Base-by-base conservation (phyloP, 2,113 vertebrate species). In the Muntiacus muntjak region DNA sequence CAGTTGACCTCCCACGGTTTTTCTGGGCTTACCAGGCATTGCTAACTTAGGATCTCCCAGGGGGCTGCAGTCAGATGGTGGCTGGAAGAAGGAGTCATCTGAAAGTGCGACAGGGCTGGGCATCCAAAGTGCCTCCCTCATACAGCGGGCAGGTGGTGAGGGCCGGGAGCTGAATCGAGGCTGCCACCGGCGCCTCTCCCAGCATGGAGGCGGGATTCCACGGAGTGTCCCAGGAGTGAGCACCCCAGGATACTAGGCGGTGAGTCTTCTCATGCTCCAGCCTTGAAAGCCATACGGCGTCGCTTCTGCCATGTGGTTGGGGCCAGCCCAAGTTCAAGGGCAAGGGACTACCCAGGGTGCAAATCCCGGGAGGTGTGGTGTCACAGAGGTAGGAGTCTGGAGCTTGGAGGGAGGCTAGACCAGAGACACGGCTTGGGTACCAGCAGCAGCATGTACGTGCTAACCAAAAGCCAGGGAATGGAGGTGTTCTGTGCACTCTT, bases 131-230 rank as follows among this genome's bases (percentile, higher is more conserved):
- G 55, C 23, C 33, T 12, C 19, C 88, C 43, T 30, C 25, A 12
- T 13, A 28, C 9, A 1, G 23, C 10, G 5, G 36, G 55, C 55
- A 57, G 83, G 28, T 1, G 1, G n/a, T 23, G 7, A 0, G 16
- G 50, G 16, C 95, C 6, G 47, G 40, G 64, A 23, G 17, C 28
- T 62, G n/a, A 17, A 25, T 7, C 0, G 3, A 25, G 19, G 40
- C 84, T 28, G 36, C 36, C 2, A 2, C 50, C 0, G 10, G 14
- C 3, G 43, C 58, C n/a, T n/a, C 19, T 28, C 57, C n/a, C 28
- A 10, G 71, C 28, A 1, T 12, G 36, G 16, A 67, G 58, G 58
- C 1, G 8, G 55, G 28, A 28, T 14, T 52, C 50, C 26, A 26
- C n/a, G 40, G 45, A 28, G 12, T 3, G 10, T 17, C 79, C 87